Conservation (phyloP, 2,113 vertebrate genomes). For the Psammodynastes pulverulentus region DNA sequence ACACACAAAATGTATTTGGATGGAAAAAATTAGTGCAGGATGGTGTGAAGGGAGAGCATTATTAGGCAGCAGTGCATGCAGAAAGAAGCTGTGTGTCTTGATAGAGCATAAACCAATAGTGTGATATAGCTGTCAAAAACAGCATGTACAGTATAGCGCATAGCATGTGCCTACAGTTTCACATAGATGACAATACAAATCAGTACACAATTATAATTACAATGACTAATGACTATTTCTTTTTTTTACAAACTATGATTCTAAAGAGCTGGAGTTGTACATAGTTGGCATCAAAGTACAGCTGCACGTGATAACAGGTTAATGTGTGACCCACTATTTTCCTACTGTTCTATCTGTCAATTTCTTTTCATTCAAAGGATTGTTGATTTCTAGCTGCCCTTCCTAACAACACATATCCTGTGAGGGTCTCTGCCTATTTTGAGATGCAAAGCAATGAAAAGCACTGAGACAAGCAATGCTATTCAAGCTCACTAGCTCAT, state of each 20-base stretch:
- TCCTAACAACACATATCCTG: conserved; percentile 9
- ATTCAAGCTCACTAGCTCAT: conserved; percentile 54
- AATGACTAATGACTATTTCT: conserved; percentile 1
- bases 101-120: not conserved
- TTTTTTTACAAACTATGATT: conserved; percentile 45
- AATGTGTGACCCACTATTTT: conserved; percentile 30
- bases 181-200: not conserved
- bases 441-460: conserved; percentile 42
- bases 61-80: not conserved
- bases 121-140: not conserved
- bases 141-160: not conserved
- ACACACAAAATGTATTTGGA: not conserved
- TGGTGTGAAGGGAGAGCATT: not conserved
- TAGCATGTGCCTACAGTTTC: not conserved
- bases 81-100: not conserved
- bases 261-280: conserved; percentile 39
- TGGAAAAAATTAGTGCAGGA: not conserved
- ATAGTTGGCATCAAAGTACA: not conserved
- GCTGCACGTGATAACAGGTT: conserved; percentile 7
- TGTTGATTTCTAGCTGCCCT: not conserved
- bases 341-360: conserved; percentile 6
- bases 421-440: conserved; percentile 22
- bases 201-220: conserved; percentile 45
- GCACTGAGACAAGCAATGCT: conserved; percentile 34
- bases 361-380: not conserved